Conservation (phyloP, 1,140 invertebrate species). For the Pseudomyrmex concolor region DNA sequence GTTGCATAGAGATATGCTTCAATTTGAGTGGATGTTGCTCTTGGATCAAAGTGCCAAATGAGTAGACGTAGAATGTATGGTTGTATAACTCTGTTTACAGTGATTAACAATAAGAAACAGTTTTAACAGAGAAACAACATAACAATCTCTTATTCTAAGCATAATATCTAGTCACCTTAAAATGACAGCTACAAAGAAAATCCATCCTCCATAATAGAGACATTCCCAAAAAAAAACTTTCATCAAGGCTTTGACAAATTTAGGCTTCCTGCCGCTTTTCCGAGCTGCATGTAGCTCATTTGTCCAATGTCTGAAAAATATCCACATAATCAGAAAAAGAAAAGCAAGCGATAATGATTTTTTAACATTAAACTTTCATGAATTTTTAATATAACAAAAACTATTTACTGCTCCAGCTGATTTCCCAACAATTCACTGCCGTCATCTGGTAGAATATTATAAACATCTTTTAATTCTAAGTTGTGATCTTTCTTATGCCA, state of each 20-base stretch:
- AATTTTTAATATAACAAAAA: slow-evolving; percentile 9
- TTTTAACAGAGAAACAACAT: background rate
- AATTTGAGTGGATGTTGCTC: slow-evolving; percentile 70
- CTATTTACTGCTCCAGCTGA: slow-evolving; percentile 87
- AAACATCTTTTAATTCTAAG: slow-evolving; percentile 78
- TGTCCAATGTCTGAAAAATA: slow-evolving; percentile 74
- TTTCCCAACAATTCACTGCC: slow-evolving; percentile 87
- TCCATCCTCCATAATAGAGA: slow-evolving; percentile 74
- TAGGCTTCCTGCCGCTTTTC: slow-evolving; percentile 77
- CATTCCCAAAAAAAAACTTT: slow-evolving; percentile 80
- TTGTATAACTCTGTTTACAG: slow-evolving; percentile 76
- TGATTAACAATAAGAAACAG: background rate
- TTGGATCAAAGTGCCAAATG: slow-evolving; percentile 84
- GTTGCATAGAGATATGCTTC: slow-evolving; percentile 84
- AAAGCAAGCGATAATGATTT: background rate
- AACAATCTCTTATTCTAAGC: background rate
- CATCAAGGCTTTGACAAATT: slow-evolving; percentile 78
- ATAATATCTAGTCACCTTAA: slow-evolving; percentile 69
- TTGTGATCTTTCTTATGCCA: slow-evolving; percentile 75
- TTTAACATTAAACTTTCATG: background rate
- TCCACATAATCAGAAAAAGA: background rate
- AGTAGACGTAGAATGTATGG: slow-evolving; percentile 81
- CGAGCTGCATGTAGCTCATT: slow-evolving; percentile 82
- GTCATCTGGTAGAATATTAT: slow-evolving; percentile 86
- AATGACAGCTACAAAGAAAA: slow-evolving; percentile 67